Evolutionary conservation across 2,888 invertebrate genomes (phyloP).

Genomic region (Choristoneura rosaceana): DNA sequence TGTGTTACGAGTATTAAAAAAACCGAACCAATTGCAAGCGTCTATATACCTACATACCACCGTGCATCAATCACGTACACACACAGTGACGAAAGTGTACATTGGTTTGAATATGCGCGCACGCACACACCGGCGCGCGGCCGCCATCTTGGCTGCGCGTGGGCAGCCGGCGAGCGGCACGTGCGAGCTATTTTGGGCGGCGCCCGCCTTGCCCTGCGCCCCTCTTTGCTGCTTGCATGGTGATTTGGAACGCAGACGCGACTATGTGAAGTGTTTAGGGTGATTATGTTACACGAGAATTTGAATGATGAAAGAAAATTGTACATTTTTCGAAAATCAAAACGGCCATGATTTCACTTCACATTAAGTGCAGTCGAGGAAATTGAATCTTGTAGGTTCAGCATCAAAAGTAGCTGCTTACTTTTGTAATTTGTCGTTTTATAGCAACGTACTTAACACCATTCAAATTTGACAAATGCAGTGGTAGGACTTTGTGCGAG

Average conservation of each 20-base stretch:
- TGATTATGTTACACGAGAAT: constrained; percentile 9
- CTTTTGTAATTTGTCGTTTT: too few relatives aligned
- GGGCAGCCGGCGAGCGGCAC: constrained; percentile 81
- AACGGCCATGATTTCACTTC: too few relatives aligned
- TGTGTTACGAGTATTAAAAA: constrained; percentile 13
- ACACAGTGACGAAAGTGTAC: constrained; percentile 44
- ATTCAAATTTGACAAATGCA: too few relatives aligned
- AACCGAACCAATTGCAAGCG: constrained; percentile 31
- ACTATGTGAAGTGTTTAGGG: constrained; percentile 6
- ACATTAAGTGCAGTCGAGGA: too few relatives aligned
- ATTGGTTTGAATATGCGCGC: constrained; percentile 16
- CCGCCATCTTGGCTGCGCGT: constrained; percentile 83
- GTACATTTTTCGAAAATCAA: too few relatives aligned
- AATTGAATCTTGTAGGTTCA: too few relatives aligned
- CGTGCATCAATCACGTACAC: constrained; percentile 68
- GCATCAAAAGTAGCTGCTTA: too few relatives aligned
- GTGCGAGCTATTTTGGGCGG: constrained; percentile 85
- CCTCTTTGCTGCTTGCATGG: constrained; percentile 53
- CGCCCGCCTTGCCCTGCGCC: constrained; percentile 61
- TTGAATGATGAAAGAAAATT: background rate
- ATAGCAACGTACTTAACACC: too few relatives aligned
- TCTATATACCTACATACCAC: constrained; percentile 26
- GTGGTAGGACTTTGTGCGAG: too few relatives aligned
- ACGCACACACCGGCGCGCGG: constrained; percentile 51
- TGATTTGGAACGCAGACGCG: constrained; percentile 35